Conservation (phyloP, 2,797 vertebrate species). For the Echeneis naucrates region DNA sequence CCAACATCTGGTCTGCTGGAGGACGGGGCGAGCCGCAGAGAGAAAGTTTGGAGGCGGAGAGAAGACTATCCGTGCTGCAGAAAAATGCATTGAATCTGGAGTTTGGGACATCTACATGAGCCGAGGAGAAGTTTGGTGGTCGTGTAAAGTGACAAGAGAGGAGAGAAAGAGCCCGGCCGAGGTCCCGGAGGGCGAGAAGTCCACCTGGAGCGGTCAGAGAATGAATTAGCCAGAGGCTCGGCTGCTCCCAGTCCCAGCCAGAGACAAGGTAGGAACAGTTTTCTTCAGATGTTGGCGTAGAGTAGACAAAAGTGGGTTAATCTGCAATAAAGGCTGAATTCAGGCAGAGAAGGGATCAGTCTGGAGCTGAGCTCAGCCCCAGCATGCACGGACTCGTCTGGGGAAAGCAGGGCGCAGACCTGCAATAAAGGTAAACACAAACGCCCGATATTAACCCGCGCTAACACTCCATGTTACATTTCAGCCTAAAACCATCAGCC, state of each 20-base stretch:
- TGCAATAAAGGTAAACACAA: constrained; percentile 68
- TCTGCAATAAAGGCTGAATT: constrained; percentile 12
- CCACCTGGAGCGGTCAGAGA: constrained; percentile 69
- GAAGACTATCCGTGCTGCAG: constrained; percentile 51
- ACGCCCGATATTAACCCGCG: constrained; percentile 30
- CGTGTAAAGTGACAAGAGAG: constrained; percentile 39
- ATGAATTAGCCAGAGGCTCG: constrained; percentile 77
- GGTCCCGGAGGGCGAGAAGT: constrained; percentile 50
- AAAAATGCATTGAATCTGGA: constrained; percentile 67
- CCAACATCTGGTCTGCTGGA: constrained; percentile 76
- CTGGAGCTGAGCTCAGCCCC: constrained; percentile 42
- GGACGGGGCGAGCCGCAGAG: constrained; percentile 69
- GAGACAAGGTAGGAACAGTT: constrained; percentile 73
- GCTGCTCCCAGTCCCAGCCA: constrained; percentile 64
- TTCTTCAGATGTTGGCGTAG: constrained; percentile 3
- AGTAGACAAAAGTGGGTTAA: background rate
- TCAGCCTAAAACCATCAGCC: too few relatives aligned
- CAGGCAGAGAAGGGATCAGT: constrained; percentile 35
- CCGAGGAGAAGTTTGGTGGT: constrained; percentile 14
- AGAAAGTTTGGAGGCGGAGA: constrained; percentile 74
- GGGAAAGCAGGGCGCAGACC: constrained; percentile 56
- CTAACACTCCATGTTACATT: background rate
- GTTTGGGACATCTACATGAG: constrained; percentile 43
- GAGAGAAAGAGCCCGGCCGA: constrained; percentile 39
- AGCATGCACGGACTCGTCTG: constrained; percentile 78